phyloP scores from a whole-genome alignment of 2,797 vertebrate species.

The Hirundo rustica region DNA sequence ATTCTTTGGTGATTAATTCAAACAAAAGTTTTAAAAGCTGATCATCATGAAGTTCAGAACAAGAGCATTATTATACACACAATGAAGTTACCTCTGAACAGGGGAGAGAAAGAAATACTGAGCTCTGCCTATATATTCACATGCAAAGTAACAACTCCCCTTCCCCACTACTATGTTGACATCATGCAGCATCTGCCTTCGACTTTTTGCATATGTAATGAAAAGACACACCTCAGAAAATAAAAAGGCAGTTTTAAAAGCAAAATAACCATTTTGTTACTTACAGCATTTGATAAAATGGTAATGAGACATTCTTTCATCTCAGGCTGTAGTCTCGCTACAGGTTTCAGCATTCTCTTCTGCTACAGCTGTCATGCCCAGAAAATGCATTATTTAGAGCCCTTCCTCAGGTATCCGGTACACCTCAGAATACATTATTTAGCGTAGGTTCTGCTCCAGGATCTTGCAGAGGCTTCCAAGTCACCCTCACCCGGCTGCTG shows the following conservation, averaged over 20 bases:
- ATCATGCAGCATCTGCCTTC: conserved; percentile 38
- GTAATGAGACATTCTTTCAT: conserved; percentile 93
- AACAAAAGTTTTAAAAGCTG: conserved; percentile 28
- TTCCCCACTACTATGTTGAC: not conserved
- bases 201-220: conserved; percentile 41
- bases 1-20: not conserved
- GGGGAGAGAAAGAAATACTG: not conserved
- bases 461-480: conserved; percentile 67
- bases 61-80: conserved; percentile 9
- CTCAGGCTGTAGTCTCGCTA: conserved; percentile 72
- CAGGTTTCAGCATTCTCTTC: conserved; percentile 79
- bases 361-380: conserved; percentile 67
- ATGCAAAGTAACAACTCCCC: conserved; percentile 52
- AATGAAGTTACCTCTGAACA: conserved; percentile 28
- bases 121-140: conserved; percentile 35
- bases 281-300: conserved; percentile 99
- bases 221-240: conserved; percentile 37
- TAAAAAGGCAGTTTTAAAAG: not conserved
- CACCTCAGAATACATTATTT: conserved; percentile 72
- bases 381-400: conserved; percentile 84
- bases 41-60: not conserved
- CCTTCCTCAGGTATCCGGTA: conserved; percentile 80
- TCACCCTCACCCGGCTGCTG: conserved; percentile 75
- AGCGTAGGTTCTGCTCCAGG: conserved; percentile 54
- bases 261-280: conserved; percentile 75